Evolutionary conservation across 1,140 invertebrate genomes (phyloP), one percentile per base, ranked within the genome.

Genomic region (Bicyclus anynana): DNA sequence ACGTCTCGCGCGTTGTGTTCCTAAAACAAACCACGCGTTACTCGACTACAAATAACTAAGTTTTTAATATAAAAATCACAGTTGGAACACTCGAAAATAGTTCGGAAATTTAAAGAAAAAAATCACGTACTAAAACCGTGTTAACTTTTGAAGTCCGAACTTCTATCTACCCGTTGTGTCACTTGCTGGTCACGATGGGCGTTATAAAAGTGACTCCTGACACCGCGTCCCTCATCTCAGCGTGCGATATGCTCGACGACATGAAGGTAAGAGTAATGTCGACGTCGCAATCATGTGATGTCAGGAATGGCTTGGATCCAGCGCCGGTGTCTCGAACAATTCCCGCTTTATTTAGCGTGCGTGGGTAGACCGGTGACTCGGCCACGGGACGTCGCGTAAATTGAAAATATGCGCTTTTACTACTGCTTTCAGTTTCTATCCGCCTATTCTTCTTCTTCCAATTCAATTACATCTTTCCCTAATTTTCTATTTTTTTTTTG

Each of bases 141-240:
- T 33, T 12, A 33, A 7, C 3, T 33, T 33, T 33, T 33, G 10
- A 7, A 33, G 1, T 3, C 12, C 29, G 29, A 12, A 33, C 29
- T 33, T 33, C 12, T 33, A 33, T 12, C 29, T 10, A 33, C 60
- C 67, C 56, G 59, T 52, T 62, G 67, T 67, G 70, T 47, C 46
- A 57, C 53, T 49, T 40, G n/a, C n/a, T n/a, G n/a, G 49, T 35
- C 65, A 73, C 48, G 35, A 87, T 87, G 84, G 83, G 84, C 66
- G 81, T 87, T 33, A 87, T 87, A 57, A 86, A 86, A 80, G 75
- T 86, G 76, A 74, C 77, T 70, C 76, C 77, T 46, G 84, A 87
- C 73, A 76, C 82, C 67, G 77, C 79, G 53, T 79, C 72, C 60
- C 77, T 86, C 37, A 80, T 84, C 72, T 86, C 84, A 18, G 84